Percentiles rank a stretch among this genome's conserved stretches.
Evolutionary conservation across 92 coral and sea anemone genomes (phyloP).

Genomic region (Porites rus): DNA sequence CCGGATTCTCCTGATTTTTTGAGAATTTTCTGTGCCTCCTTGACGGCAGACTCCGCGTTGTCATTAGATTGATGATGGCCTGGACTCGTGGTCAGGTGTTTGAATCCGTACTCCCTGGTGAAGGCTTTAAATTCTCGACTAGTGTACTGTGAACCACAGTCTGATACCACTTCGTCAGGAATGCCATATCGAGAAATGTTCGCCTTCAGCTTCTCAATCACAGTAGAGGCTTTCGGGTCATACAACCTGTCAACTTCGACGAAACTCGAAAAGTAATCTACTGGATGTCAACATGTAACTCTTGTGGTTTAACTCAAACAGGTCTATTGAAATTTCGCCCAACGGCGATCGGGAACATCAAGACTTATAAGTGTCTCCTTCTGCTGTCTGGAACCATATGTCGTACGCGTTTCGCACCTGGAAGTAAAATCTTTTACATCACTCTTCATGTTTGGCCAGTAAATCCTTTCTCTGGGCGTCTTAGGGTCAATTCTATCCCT

Average conservation of each 20-base stretch:
- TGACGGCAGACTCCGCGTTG: conserved; percentile 51
- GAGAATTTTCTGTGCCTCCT: conserved; percentile 45
- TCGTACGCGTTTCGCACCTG: conserved; percentile 37
- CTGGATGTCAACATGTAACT: conserved; percentile 42
- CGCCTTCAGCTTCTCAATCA: conserved; percentile 33
- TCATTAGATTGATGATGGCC: conserved; percentile 39
- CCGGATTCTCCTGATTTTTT: conserved; percentile 27
- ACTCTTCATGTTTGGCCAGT: conserved; percentile 52
- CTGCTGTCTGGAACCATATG: conserved; percentile 14
- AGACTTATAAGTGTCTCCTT: conserved; percentile 52
- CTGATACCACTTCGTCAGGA: conserved; percentile 36
- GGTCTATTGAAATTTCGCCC: conserved; percentile 49
- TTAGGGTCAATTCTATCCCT: conserved; percentile 39
- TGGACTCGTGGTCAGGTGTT: conserved; percentile 11
- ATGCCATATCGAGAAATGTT: conserved; percentile 38
- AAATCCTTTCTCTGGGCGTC: conserved; percentile 32
- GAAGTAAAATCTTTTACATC: conserved; percentile 30
- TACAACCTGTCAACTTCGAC: conserved; percentile 28
- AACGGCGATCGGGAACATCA: conserved; percentile 50
- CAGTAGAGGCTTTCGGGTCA: conserved; percentile 16
- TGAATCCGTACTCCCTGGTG: conserved; percentile 12
- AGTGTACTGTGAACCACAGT: conserved; percentile 32
- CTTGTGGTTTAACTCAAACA: conserved; percentile 37
- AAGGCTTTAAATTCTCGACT: conserved; percentile 2
- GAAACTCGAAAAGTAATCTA: conserved; percentile 51